Base-by-base conservation (phyloP, 2,113 vertebrate genomes). In the Entosphenus tridentatus region DNA sequence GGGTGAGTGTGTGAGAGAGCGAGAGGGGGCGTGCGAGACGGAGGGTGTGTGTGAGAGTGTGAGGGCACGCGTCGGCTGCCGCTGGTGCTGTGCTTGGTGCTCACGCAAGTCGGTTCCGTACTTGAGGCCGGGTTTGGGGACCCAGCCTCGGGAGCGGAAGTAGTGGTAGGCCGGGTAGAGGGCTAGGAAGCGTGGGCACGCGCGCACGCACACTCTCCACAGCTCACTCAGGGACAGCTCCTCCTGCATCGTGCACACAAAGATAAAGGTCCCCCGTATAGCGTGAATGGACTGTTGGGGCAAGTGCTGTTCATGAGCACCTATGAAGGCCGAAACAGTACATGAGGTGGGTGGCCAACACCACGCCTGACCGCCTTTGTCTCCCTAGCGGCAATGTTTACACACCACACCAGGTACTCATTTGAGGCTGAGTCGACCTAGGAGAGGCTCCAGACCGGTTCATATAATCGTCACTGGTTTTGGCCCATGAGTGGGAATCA, bases 121-220 rank as follows among this genome's bases (percentile, higher is more conserved):
- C 74, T 97, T 97, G 72, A 92, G 77, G 6, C 91, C 92, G 1
- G 79, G 77, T 76, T 97, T 96, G 69, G 91, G 89, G 69, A 96
- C 85, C 91, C 91, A 96, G 17, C 90, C 91, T 78, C 77, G 84
- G 75, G 83, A 81, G 11, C 89, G 82, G 73, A 82, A 93, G 77
- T 93, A 82, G 74, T 96, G 93, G 73, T 96, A 96, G 0, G 84
- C 88, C 69, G 86, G 80, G 67, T 93, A 97, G 0, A 79, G 83
- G 1, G 80, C 81, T 72, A 77, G 76, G 68, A 97, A 97, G 68
- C 82, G 72, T 0, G 86, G 82, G 73, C 82, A 81, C 56, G 80
- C 70, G 0, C 77, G 74, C 0, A 77, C 73, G 73, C 90, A 89
- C 62, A 73, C 71, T 8, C 79, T 73, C 91, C 91, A 97, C 9